phyloP scores from a whole-genome alignment of 2,888 invertebrate genomes.

The Rhogogaster chlorosoma region DNA sequence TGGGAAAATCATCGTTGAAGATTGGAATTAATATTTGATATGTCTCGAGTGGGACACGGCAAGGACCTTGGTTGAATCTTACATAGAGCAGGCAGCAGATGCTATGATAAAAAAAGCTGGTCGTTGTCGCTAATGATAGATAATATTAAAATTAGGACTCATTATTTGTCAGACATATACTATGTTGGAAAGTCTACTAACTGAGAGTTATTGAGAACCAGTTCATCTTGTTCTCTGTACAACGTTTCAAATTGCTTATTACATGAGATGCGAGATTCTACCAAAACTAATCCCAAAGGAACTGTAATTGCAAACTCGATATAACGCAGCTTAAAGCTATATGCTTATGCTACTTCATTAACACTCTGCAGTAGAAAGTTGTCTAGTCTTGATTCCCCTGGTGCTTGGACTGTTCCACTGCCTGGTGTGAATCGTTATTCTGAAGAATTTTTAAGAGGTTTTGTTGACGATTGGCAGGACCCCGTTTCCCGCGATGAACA shows the following conservation, averaged over 20 bases:
- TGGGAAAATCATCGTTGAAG: not conserved
- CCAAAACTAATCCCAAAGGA: not conserved
- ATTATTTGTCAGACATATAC: not conserved
- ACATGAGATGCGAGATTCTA: not conserved
- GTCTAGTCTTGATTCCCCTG: constrained; percentile 73
- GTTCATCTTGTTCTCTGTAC: not conserved
- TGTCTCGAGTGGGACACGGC: too few species aligned
- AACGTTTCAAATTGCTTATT: not conserved
- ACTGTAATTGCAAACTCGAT: not conserved
- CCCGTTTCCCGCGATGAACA: constrained; percentile 98
- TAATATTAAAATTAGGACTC: not conserved
- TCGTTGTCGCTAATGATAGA: not conserved
- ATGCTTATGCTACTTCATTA: not conserved
- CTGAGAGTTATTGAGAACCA: not conserved
- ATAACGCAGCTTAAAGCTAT: not conserved
- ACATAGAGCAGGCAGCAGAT: too few species aligned
- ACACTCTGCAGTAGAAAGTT: constrained; percentile 63
- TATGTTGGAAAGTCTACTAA: not conserved
- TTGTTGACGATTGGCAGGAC: constrained; percentile 98
- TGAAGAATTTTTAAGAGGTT: constrained; percentile 94
- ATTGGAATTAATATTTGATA: not conserved
- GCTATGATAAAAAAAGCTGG: not conserved
- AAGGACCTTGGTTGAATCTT: too few species aligned
- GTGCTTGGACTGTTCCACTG: constrained; percentile 91
- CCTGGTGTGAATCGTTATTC: constrained; percentile 88